Percentiles rank a stretch among this genome's conserved stretches.
Conservation (phyloP, 2,888 invertebrate species). For the Morinoia aosen region DNA sequence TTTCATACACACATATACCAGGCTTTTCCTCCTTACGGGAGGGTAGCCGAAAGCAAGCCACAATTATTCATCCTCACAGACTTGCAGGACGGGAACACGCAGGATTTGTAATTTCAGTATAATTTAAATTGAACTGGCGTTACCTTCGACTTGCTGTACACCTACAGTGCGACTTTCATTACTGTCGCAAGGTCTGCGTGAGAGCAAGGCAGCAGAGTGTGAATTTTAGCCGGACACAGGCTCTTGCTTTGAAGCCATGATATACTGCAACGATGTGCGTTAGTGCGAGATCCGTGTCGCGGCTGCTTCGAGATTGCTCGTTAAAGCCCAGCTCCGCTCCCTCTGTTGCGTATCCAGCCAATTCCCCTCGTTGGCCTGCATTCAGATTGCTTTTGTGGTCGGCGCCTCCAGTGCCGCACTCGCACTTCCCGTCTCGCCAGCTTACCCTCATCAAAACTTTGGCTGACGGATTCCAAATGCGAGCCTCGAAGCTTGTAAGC, state of each 20-base stretch:
- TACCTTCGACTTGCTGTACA: background rate
- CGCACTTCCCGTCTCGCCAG: background rate
- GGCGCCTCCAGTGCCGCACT: background rate
- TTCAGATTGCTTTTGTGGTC: conserved; percentile 22
- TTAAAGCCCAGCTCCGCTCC: background rate
- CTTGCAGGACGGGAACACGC: no score
- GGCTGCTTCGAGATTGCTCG: background rate
- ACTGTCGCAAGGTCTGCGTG: background rate
- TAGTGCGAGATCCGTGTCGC: background rate
- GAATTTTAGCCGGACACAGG: background rate
- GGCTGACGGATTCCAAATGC: background rate
- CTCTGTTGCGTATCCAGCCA: conserved; percentile 48
- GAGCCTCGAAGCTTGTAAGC: background rate
- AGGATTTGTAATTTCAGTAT: no score
- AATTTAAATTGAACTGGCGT: no score
- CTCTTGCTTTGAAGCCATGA: background rate
- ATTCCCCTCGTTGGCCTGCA: conserved; percentile 34
- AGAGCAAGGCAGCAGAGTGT: background rate
- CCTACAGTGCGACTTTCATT: background rate
- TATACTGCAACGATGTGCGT: background rate
- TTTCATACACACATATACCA: no score
- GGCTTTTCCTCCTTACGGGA: no score
- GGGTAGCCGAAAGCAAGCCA: no score
- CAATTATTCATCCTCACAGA: no score
- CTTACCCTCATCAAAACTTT: background rate